A percentile compares a stretch with the other conserved stretches of the same genome.
Evolutionary conservation across 2,797 vertebrate genomes (phyloP).

Genomic region (Spinibarbus caldwelli): DNA sequence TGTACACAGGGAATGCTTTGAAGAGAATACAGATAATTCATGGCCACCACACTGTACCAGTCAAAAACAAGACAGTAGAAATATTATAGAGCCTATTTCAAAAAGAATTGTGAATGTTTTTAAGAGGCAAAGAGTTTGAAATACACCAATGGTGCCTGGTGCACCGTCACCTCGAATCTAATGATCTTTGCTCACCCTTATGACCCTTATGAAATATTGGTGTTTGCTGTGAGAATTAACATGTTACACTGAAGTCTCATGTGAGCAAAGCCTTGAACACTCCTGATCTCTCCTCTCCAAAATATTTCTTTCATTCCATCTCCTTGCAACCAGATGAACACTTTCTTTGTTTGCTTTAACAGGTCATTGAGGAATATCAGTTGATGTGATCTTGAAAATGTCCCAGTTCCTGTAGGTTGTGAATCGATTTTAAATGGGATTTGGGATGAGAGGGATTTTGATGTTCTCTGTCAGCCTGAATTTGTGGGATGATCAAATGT

Average conservation of each 20-base stretch:
- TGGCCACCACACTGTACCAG: neutral
- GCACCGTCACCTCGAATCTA: conserved; percentile 30
- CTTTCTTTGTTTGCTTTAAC: conserved; percentile 35
- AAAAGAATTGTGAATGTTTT: neutral
- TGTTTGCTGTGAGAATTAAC: conserved; percentile 77
- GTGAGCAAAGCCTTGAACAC: conserved; percentile 47
- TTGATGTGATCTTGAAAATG: neutral
- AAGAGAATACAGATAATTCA: neutral
- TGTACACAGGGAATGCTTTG: neutral
- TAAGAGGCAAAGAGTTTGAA: neutral
- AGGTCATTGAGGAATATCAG: conserved; percentile 24
- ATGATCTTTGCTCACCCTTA: conserved; percentile 30
- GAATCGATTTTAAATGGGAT: conserved; percentile 34
- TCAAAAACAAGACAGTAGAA: neutral
- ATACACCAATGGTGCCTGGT: neutral
- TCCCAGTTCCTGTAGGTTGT: neutral
- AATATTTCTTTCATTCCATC: conserved; percentile 18
- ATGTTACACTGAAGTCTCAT: conserved; percentile 66
- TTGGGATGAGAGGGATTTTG: neutral
- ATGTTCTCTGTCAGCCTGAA: neutral
- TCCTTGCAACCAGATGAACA: conserved; percentile 23
- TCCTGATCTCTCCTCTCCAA: conserved; percentile 60
- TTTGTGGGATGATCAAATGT: conserved; percentile 7
- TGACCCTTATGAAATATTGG: conserved; percentile 66
- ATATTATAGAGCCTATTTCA: neutral